Base-by-base conservation (phyloP, 1,140 invertebrate genomes). In the Lycorma delicatula region DNA sequence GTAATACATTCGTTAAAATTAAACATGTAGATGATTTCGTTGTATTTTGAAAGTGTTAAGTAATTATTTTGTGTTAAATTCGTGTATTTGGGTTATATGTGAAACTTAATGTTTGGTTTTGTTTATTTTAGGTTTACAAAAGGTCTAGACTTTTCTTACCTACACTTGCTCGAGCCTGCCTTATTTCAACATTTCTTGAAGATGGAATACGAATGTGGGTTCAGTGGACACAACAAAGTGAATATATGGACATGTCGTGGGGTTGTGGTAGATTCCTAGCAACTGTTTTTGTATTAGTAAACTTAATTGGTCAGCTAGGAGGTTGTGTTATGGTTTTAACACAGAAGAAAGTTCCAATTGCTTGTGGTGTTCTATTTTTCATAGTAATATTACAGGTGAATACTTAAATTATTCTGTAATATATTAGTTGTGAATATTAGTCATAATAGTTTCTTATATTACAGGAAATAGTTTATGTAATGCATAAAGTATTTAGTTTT, bases 161-260 rank as follows among this genome's bases (percentile, higher is more conserved):
- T 20, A 97, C 95, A 60, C 77, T 98, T 50, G 97, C 97, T 3
- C 80, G 97, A 59, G 75, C 98, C 31, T 99, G 95, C 72, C 81
- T 99, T n/a, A 97, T 99, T 65, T 94, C 94, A 58, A 99, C 97
- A 64, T 99, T 99, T 77, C 79, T 99, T 26, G 97, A 99, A 79
- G 97, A 99, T 83, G 97, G 97, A 0, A 79, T 99, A 34, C 83
- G 97, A 60, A 99, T 99, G 97, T 99, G 92, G 86, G 87, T 92
- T 66, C 97, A 99, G 74, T 99, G 97, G 97, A 83, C 83, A 28
- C 94, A 98, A 68, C 97, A 99, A 71, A 79, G 93, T 28, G 93
- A 98, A 68, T 99, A 98, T 69, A 98, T 98, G 92, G 85, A 97
- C 70, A 85, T 91, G 73, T 93, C 92, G 3, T 99, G 97, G 97